Percentiles rank a stretch among this genome's conserved stretches.
Conservation (phyloP, 2,888 invertebrate genomes). For the Caenorhabditis angaria region DNA sequence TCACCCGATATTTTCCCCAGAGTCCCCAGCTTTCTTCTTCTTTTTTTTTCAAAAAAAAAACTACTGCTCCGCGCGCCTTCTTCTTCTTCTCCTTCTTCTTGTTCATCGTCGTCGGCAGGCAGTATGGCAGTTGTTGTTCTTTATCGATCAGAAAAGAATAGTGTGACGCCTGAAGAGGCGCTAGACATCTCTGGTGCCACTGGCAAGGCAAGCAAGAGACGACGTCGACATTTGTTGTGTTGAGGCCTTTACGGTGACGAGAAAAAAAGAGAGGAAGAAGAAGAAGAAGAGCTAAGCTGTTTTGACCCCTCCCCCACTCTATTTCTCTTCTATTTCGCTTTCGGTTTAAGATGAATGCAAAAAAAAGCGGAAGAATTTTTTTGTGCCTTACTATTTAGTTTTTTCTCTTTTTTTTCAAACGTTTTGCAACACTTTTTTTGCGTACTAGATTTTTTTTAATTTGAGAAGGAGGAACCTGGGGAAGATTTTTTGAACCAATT, state of each 20-base stretch:
- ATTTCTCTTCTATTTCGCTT: background rate
- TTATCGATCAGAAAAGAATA: background rate
- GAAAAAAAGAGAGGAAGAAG: background rate
- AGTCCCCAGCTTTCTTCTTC: background rate
- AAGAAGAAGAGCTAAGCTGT: constrained; percentile 2
- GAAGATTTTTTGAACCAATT: no score
- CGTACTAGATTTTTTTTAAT: no score
- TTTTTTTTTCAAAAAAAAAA: background rate
- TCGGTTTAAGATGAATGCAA: background rate
- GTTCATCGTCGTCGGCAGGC: background rate
- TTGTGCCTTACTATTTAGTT: background rate
- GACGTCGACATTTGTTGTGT: background rate
- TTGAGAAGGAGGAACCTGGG: no score
- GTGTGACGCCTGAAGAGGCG: background rate
- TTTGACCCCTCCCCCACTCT: constrained; percentile 1
- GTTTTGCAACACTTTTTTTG: background rate
- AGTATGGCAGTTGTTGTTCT: background rate
- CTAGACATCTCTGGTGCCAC: background rate
- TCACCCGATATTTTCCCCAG: constrained; percentile 1
- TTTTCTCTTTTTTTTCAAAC: background rate
- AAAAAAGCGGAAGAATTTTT: background rate
- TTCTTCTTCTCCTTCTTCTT: constrained; percentile 1
- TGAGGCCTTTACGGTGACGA: background rate
- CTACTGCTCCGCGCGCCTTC: constrained; percentile 4
- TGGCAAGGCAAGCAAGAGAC: background rate